Percentiles rank a stretch among this genome's conserved stretches.
phyloP scores from a whole-genome alignment of 37 sponge, comb jelly and placozoan species.

The Eunapius fragilis region DNA sequence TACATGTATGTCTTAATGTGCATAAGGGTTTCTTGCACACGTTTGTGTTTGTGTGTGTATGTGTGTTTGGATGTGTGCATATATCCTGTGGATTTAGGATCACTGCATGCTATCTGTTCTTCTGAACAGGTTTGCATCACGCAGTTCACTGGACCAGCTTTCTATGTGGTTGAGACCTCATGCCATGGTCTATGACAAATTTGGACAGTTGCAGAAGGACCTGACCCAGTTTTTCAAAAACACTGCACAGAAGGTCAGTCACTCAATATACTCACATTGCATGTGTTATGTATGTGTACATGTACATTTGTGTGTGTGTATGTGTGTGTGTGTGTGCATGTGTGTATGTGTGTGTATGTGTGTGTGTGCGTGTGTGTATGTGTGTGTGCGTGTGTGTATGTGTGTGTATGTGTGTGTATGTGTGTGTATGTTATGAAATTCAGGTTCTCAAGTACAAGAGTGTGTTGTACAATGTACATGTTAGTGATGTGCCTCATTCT shows the following conservation, averaged over 20 bases:
- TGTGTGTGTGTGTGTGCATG: slow-evolving; percentile 11
- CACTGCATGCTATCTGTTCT: too few species aligned
- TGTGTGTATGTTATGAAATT: slow-evolving; percentile 32
- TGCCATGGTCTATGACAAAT: slow-evolving; percentile 31
- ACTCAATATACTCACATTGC: neutral
- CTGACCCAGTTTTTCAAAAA: slow-evolving; percentile 66
- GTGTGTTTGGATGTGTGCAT: neutral
- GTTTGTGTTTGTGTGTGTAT: neutral
- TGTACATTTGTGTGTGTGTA: slow-evolving; percentile 34
- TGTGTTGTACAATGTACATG: too few species aligned
- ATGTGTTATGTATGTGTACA: slow-evolving; percentile 11
- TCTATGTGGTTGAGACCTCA: slow-evolving; percentile 8
- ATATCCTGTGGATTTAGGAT: neutral
- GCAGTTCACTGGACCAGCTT: neutral
- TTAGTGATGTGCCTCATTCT: too few species aligned
- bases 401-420: slow-evolving; percentile 18
- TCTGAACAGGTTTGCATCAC: too few species aligned
- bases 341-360: neutral
- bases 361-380: neutral
- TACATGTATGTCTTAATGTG: neutral
- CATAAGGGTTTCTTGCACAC: too few species aligned
- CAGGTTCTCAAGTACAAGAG: too few species aligned
- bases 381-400: neutral
- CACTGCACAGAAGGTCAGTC: slow-evolving; percentile 48
- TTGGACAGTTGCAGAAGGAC: slow-evolving; percentile 69